Evolutionary conservation across 2,797 vertebrate genomes (phyloP).

Genomic region (Lagorchestes hirsutus): DNA sequence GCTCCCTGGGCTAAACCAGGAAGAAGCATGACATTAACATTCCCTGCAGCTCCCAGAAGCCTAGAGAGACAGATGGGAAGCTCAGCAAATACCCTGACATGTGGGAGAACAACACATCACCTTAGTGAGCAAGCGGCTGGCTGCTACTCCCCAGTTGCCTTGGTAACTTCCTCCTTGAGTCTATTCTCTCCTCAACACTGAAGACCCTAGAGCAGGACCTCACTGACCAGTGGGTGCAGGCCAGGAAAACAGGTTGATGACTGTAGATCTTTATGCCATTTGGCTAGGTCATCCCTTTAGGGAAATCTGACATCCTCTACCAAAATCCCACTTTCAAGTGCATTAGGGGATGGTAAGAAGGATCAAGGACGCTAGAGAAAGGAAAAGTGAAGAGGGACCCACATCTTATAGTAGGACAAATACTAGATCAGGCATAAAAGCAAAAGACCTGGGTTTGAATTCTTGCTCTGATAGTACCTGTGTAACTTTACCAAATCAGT

Average conservation of each 20-base stretch:
- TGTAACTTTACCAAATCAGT: background rate
- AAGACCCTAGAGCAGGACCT: conserved; percentile 21
- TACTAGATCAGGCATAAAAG: background rate
- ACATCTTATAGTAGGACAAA: background rate
- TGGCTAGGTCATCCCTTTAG: background rate
- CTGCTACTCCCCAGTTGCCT: conserved; percentile 66
- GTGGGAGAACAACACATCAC: conserved; percentile 35
- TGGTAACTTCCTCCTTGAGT: conserved; percentile 73
- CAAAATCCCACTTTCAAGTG: background rate
- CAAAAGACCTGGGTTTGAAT: background rate
- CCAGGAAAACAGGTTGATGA: background rate
- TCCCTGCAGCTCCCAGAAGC: background rate
- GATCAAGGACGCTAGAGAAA: background rate
- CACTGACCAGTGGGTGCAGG: conserved; percentile 46
- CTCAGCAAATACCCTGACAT: conserved; percentile 42
- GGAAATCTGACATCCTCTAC: background rate
- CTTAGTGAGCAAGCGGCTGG: background rate
- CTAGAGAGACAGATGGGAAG: conserved; percentile 55
- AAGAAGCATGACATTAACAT: conserved; percentile 51
- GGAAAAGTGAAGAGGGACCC: background rate
- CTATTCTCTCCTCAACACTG: conserved; percentile 47
- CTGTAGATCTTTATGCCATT: background rate
- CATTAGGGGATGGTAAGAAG: background rate
- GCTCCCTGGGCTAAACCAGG: background rate
- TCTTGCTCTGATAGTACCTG: background rate